These are phyloP conservation scores for Ceratotherium simum DNA, from an alignment of 2,113 vertebrate species.

Conservation along the genomic window DNA sequence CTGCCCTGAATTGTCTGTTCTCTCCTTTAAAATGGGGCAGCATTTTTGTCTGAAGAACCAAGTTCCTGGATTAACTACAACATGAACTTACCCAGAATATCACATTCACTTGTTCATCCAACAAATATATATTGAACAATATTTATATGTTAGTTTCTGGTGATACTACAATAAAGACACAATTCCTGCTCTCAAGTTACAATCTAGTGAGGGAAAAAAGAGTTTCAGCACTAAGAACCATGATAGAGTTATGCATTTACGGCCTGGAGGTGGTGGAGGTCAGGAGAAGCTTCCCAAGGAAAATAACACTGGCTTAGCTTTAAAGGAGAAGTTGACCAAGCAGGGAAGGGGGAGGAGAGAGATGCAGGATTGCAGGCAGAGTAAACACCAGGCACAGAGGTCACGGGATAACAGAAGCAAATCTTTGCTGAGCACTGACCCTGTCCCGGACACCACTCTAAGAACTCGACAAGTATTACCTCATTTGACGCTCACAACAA, in stretches of 20 bases:
- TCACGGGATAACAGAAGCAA: neutral
- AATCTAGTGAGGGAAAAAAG: neutral
- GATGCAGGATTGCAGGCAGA: neutral
- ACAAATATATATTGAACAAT: too few relatives aligned
- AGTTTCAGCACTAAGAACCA: neutral
- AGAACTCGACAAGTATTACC: neutral
- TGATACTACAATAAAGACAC: neutral
- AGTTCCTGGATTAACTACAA: neutral
- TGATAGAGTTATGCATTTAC: neutral
- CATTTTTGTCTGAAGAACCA: neutral
- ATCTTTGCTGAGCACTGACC: neutral
- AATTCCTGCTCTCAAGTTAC: neutral
- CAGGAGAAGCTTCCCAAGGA: neutral
- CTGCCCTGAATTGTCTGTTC: neutral
- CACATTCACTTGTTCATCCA: neutral
- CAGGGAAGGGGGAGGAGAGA: neutral
- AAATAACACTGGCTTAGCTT: neutral
- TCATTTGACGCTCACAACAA: neutral
- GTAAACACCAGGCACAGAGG: neutral
- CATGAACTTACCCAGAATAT: neutral
- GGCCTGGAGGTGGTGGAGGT: neutral
- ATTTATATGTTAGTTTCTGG: neutral
- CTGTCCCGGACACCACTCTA: neutral
- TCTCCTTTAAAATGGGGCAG: neutral
- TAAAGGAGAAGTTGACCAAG: neutral